A percentile compares a stretch with the other conserved stretches of the same genome.
These are phyloP conservation scores for Heterohyrax brucei DNA, from an alignment of 2,797 vertebrate species.

Conservation along the genomic window DNA sequence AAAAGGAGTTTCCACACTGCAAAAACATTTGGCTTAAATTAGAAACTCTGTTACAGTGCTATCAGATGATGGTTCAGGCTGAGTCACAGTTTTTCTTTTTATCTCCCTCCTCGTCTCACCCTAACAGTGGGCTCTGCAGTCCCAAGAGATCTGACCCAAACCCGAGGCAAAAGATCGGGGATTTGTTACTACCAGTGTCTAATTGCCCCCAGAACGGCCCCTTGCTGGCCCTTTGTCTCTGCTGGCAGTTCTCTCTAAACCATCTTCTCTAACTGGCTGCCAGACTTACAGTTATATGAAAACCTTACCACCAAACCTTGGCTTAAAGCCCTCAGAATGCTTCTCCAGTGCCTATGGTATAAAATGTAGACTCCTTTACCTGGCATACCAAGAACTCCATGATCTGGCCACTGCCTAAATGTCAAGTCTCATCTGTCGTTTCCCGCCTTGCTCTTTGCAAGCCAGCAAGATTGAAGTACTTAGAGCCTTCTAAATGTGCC, in stretches of 20 bases:
- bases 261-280: slow-evolving; percentile 28
- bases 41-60: neutral
- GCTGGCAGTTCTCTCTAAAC: neutral
- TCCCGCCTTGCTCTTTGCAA: slow-evolving; percentile 71
- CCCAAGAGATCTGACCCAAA: neutral
- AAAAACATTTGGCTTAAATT: slow-evolving; percentile 38
- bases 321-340: slow-evolving; percentile 60
- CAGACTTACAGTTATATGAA: slow-evolving; percentile 71
- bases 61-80: neutral
- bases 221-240: neutral
- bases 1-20: slow-evolving; percentile 36
- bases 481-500: neutral
- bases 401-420: slow-evolving; percentile 65
- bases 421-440: slow-evolving; percentile 75
- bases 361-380: slow-evolving; percentile 62
- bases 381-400: slow-evolving; percentile 68
- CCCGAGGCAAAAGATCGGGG: neutral
- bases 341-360: slow-evolving; percentile 20
- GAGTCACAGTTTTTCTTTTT: neutral
- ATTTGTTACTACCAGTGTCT: neutral
- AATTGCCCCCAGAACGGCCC: neutral
- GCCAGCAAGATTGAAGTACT: slow-evolving; percentile 52
- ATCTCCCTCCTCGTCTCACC: neutral
- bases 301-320: slow-evolving; percentile 38
- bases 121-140: neutral